Evolutionary conservation across 2,797 vertebrate species (phyloP).

Genomic region (Clarias fuscus): DNA sequence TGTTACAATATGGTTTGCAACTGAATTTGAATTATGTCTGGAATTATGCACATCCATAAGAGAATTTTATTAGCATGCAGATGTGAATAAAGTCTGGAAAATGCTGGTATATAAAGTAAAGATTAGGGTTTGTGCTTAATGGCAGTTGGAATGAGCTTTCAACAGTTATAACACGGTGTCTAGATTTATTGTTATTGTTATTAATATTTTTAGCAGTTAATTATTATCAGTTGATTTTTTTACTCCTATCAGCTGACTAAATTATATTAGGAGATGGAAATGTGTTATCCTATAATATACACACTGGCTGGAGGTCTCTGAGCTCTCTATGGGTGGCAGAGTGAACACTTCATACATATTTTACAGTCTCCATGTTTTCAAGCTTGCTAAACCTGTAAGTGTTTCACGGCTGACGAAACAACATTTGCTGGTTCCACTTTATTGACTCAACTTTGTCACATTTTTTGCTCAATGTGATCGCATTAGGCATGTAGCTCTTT

Average conservation of each 20-base stretch:
- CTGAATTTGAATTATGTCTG: neutral
- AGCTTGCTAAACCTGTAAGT: neutral
- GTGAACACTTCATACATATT: conserved; percentile 12
- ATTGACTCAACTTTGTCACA: neutral
- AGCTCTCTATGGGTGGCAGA: neutral
- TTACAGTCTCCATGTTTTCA: neutral
- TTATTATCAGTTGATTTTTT: neutral
- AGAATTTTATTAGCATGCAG: neutral
- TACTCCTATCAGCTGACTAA: neutral
- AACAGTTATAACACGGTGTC: neutral
- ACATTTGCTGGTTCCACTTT: neutral
- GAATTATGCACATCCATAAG: neutral
- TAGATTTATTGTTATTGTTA: neutral
- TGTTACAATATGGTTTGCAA: too few species aligned
- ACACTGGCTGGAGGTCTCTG: neutral
- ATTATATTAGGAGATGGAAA: neutral
- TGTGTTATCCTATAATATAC: neutral
- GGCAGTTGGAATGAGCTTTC: neutral
- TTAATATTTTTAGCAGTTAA: neutral
- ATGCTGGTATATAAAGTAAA: neutral
- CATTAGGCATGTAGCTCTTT: neutral
- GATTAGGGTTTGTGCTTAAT: neutral
- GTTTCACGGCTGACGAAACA: neutral
- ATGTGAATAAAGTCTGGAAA: neutral
- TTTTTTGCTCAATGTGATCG: neutral